phyloP scores from a whole-genome alignment of 2,113 vertebrate species.

The Genyomyrus donnyi region DNA sequence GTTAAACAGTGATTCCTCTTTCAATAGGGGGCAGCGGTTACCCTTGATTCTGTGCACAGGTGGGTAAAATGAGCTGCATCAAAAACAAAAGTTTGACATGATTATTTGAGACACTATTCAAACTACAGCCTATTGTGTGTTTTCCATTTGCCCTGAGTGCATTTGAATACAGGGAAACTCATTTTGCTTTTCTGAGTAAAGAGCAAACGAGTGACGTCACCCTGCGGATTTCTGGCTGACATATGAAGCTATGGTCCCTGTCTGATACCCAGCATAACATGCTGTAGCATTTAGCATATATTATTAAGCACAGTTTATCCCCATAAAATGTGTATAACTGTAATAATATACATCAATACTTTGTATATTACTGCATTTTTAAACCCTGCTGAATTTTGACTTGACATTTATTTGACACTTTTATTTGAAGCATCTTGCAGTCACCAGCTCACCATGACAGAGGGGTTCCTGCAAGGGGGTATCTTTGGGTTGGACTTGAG shows the following conservation, averaged over 20 bases:
- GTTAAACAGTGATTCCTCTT: neutral
- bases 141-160: neutral
- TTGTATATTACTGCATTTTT: neutral
- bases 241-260: neutral
- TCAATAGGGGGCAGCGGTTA: neutral
- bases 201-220: neutral
- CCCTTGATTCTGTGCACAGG: neutral
- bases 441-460: neutral
- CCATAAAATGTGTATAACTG: neutral
- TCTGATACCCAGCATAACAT: neutral
- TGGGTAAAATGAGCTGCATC: neutral
- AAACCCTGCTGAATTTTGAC: neutral
- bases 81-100: neutral
- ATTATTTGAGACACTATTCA: slow-evolving; percentile 1
- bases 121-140: neutral
- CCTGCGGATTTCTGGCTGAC: neutral
- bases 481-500: neutral
- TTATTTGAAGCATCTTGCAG: neutral
- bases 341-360: neutral
- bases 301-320: neutral
- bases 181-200: neutral
- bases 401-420: neutral
- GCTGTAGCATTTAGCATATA: neutral
- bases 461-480: neutral
- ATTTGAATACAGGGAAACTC: neutral